Conservation (phyloP, 1,140 invertebrate species). For the Ganaspis sp. region DNA sequence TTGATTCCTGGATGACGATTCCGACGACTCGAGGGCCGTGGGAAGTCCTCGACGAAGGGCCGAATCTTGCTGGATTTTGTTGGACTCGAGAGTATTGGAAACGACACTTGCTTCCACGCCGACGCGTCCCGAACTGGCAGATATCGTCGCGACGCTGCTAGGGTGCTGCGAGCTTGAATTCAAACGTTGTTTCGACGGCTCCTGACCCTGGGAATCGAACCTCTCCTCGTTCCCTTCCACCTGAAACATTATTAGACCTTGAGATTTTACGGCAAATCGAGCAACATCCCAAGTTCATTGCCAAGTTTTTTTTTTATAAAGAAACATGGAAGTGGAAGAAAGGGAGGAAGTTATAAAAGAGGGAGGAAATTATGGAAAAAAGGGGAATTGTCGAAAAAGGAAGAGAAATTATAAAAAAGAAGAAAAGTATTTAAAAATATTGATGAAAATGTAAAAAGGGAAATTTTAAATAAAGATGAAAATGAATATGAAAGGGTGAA, state of each 20-base stretch:
- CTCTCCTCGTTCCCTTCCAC: slow-evolving; percentile 37
- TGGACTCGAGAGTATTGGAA: slow-evolving; percentile 33
- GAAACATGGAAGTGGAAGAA: too few relatives aligned
- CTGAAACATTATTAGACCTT: slow-evolving; percentile 25
- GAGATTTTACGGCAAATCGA: neutral
- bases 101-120: slow-evolving; percentile 59
- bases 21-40: slow-evolving; percentile 45
- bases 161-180: slow-evolving; percentile 38
- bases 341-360: too few relatives aligned
- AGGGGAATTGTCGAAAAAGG: too few relatives aligned
- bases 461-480: too few relatives aligned
- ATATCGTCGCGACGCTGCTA: slow-evolving; percentile 19
- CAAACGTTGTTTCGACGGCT: slow-evolving; percentile 17
- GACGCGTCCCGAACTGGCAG: slow-evolving; percentile 40
- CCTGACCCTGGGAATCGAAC: slow-evolving; percentile 26
- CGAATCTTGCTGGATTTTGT: neutral
- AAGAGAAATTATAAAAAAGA: too few relatives aligned
- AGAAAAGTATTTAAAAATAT: too few relatives aligned
- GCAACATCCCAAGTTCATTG: too few relatives aligned
- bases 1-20: slow-evolving; percentile 54
- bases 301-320: too few relatives aligned
- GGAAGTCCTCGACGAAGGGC: slow-evolving; percentile 31
- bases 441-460: too few relatives aligned
- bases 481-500: too few relatives aligned
- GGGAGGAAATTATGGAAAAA: neutral